Conservation (phyloP, 2,797 vertebrate species). For the Ibycter americanus region DNA sequence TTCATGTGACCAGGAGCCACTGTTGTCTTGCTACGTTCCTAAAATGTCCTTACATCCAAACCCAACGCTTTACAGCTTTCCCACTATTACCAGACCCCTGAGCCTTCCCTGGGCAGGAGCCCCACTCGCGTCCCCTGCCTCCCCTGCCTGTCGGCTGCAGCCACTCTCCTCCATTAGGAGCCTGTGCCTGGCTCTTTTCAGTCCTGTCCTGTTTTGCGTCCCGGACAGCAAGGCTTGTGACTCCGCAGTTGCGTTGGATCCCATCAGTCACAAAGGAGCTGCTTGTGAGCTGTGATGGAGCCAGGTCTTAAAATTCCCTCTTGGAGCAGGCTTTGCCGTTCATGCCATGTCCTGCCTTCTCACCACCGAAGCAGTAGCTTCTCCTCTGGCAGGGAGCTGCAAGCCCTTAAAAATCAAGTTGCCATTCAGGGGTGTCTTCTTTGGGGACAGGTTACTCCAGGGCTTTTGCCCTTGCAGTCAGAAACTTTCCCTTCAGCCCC, state of each 20-base stretch:
- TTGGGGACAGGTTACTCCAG: background rate
- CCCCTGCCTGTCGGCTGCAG: background rate
- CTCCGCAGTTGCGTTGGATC: background rate
- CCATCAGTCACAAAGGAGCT: background rate
- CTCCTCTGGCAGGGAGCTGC: background rate
- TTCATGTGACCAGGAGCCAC: background rate
- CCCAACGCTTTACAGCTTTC: background rate
- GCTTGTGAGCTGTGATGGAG: background rate
- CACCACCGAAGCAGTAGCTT: background rate
- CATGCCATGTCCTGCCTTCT: background rate
- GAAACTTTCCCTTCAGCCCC: background rate
- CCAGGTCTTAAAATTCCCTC: background rate
- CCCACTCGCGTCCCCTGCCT: fast-evolving
- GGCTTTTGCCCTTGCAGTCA: background rate
- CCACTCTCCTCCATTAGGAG: background rate
- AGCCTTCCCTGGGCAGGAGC: background rate
- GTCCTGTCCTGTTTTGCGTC: background rate
- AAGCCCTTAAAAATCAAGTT: background rate
- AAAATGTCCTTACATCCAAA: background rate
- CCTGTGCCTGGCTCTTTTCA: background rate
- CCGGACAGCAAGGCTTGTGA: background rate
- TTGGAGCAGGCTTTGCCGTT: background rate
- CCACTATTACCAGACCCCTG: background rate
- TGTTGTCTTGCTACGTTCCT: background rate
- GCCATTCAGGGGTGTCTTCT: background rate